Percentiles rank a stretch among this genome's conserved stretches.
These are phyloP conservation scores for Maconellicoccus hirsutus DNA, from an alignment of 1,140 invertebrate genomes.

Conservation along the genomic window DNA sequence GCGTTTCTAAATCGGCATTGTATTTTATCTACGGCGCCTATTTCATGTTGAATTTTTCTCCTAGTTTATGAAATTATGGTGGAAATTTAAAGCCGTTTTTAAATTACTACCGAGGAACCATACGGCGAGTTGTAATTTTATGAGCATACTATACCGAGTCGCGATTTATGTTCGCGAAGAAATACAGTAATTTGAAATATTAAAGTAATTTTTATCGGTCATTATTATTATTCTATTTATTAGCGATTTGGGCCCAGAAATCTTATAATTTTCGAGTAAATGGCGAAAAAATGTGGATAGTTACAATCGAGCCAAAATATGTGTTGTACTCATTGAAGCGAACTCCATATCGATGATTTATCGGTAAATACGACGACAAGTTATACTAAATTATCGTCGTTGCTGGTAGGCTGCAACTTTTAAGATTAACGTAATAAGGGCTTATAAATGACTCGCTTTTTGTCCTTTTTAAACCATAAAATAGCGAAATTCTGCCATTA, in stretches of 20 bases:
- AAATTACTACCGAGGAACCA: no score
- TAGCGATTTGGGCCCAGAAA: background rate
- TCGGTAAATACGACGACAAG: background rate
- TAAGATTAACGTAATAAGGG: no score
- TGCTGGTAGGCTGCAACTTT: background rate
- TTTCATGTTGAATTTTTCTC: background rate
- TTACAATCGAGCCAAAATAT: background rate
- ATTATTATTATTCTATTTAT: background rate
- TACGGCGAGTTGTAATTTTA: no score
- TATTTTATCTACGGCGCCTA: background rate
- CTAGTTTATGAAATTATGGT: no score
- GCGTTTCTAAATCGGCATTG: background rate
- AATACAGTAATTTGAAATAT: background rate
- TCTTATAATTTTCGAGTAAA: conserved; percentile 5
- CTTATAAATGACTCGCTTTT: no score
- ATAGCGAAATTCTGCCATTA: no score
- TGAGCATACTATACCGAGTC: no score
- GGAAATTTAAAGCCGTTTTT: no score
- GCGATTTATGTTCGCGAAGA: no score
- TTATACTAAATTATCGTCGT: background rate
- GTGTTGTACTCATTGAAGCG: background rate
- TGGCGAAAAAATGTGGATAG: background rate
- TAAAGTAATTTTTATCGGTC: background rate
- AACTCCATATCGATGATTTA: background rate
- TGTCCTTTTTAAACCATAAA: no score